phyloP scores from a whole-genome alignment of 1,140 invertebrate genomes.

The Sarcophaga bullata region DNA sequence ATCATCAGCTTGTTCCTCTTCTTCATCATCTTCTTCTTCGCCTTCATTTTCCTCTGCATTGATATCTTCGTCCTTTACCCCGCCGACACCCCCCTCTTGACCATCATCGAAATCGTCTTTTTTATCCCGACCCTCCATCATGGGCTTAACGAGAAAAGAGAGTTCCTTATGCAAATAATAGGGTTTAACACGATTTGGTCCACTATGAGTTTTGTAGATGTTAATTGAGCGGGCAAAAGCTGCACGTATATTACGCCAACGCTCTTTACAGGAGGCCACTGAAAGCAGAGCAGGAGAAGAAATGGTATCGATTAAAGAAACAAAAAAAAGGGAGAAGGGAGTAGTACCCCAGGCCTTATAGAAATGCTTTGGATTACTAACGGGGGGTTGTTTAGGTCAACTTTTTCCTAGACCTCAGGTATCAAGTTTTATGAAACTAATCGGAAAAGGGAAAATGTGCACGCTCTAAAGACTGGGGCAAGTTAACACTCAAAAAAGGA shows the following conservation, averaged over 20 bases:
- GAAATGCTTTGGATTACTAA: too few species aligned
- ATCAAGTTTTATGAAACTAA: too few species aligned
- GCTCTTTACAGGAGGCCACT: slow-evolving; percentile 40
- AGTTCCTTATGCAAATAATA: slow-evolving; percentile 41
- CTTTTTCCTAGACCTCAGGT: too few species aligned
- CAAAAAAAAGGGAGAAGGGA: too few species aligned
- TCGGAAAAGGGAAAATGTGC: too few species aligned
- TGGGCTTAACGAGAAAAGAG: slow-evolving; percentile 29
- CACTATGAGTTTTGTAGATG: slow-evolving; percentile 39
- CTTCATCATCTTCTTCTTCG: not conserved
- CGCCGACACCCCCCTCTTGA: not conserved
- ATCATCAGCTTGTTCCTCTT: not conserved
- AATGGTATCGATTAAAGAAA: not conserved
- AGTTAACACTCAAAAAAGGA: too few species aligned
- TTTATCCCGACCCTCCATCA: slow-evolving; percentile 28
- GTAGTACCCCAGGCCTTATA: too few species aligned
- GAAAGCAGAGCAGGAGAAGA: not conserved
- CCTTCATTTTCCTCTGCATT: not conserved
- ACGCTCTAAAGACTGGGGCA: too few species aligned
- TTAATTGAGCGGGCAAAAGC: slow-evolving; percentile 42
- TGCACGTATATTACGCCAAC: slow-evolving; percentile 40
- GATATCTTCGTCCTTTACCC: not conserved
- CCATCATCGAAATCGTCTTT: slow-evolving; percentile 19
- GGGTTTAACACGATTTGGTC: slow-evolving; percentile 42
- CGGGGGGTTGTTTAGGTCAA: too few species aligned